These are phyloP conservation scores for Pseudeuparius sepicola DNA, from an alignment of 2,888 invertebrate species.

Conservation along the genomic window DNA sequence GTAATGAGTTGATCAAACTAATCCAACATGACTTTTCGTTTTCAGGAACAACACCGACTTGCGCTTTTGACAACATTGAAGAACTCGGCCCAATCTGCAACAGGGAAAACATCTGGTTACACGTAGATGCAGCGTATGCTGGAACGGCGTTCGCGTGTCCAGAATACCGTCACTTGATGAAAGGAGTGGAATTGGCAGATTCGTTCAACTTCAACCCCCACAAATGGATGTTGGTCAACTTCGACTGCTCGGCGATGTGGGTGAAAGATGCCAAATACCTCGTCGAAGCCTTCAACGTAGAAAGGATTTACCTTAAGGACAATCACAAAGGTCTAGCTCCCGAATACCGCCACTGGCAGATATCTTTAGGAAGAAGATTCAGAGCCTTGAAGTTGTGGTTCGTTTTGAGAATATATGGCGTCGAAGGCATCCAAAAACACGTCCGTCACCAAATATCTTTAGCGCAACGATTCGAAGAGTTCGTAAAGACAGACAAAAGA, in stretches of 20 bases:
- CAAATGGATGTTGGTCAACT: constrained; percentile 92
- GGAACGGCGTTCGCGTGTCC: constrained; percentile 87
- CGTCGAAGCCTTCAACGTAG: constrained; percentile 83
- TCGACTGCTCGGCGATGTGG: constrained; percentile 93
- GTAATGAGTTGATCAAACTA: too few species aligned
- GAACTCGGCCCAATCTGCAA: constrained; percentile 79
- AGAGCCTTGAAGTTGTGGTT: constrained; percentile 90
- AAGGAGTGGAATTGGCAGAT: constrained; percentile 64
- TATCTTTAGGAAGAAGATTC: constrained; percentile 80
- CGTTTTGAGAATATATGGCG: constrained; percentile 73
- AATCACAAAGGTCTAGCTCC: constrained; percentile 53
- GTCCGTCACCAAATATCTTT: constrained; percentile 66
- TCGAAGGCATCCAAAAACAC: constrained; percentile 66
- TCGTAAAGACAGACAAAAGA: constrained; percentile 60
- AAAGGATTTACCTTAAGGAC: constrained; percentile 82
- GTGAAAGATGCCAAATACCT: constrained; percentile 73
- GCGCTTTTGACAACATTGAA: constrained; percentile 83
- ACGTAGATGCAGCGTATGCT: constrained; percentile 95
- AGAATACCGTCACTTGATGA: constrained; percentile 59
- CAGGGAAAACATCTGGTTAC: constrained; percentile 73
- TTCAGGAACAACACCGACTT: constrained; percentile 54
- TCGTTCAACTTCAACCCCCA: constrained; percentile 93
- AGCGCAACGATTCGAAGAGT: constrained; percentile 68
- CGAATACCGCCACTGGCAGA: constrained; percentile 75
- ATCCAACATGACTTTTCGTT: too few species aligned